These are phyloP conservation scores for Chaetops frenatus DNA, from an alignment of 2,113 vertebrate genomes.

Conservation along the genomic window DNA sequence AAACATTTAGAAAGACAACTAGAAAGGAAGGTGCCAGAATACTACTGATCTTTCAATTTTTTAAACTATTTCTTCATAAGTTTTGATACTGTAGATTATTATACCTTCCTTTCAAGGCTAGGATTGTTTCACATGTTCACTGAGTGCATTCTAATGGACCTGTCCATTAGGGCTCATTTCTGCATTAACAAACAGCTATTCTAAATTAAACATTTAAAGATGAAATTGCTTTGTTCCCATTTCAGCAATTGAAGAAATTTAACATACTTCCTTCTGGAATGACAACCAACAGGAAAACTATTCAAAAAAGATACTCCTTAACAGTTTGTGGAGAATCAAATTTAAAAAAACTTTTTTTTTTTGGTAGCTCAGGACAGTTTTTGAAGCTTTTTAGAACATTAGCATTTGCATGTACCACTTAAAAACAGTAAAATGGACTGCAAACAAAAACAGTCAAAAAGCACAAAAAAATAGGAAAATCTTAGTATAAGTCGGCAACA, in stretches of 20 bases:
- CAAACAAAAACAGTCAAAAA: neutral
- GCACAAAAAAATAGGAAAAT: neutral
- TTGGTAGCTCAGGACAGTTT: neutral
- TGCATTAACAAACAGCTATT: neutral
- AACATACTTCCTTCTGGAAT: neutral
- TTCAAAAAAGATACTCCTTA: neutral
- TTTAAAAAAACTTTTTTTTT: neutral
- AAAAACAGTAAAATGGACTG: neutral
- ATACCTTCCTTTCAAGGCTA: neutral
- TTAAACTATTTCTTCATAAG: neutral
- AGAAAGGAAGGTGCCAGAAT: neutral
- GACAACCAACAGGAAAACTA: neutral
- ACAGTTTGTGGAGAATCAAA: neutral
- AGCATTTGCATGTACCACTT: neutral
- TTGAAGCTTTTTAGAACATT: neutral
- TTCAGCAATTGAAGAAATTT: neutral
- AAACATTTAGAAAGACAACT: neutral
- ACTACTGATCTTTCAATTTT: neutral
- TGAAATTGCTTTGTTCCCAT: neutral
- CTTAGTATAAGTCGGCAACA: neutral
- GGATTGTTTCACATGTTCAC: neutral
- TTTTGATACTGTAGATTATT: neutral
- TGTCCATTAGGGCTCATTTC: neutral
- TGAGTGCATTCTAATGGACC: neutral
- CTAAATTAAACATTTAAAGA: neutral